Base-by-base conservation (phyloP, 2,888 invertebrate genomes). In the Dryomyza anilis region DNA sequence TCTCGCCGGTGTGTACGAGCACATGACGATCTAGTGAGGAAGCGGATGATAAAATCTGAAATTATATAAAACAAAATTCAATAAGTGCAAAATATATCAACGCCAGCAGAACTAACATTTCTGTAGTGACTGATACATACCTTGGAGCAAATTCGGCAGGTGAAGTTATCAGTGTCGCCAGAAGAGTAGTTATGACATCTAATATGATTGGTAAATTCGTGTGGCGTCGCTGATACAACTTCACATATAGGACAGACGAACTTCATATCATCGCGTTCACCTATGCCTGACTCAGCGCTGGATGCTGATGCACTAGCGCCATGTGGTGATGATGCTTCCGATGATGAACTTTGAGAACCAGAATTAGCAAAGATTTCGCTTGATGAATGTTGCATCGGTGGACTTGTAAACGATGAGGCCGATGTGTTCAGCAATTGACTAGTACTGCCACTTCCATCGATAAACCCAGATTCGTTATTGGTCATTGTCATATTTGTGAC, bases 21-120 rank as follows among this genome's bases (percentile, higher is more conserved):
- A 91, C 89, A 83, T 94, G 93, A 29, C 92, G 86, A 78, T 93
- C 93, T 72, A 93, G 83, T 52, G 92, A 92, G 69, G 90, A 91
- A 73, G 90, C 89, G 6, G 92, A 93, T 75, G 91, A 91, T 29
- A 93, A 84, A 59, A 88, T 88, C 83, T 93, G 56, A 60, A 58
- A 25, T 62, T 10, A 39, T 12, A 64, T 3, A 57, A 27, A 52
- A 57, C 33, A 64, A 21, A 19, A 45, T 23, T 6, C 45, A 53
- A 65, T 14, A 52, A 25, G 59, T 56, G 52, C 46, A 50, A 25
- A 23, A n/a, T n/a, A n/a, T n/a, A n/a, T n/a, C n/a, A n/a, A 2
- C 39, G 8, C n/a, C n/a, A 39, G 39, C 39, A 39, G n/a, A 5
- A n/a, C 33, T 12, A 7, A 12, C 39, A 39, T 39, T n/a, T 33